Evolutionary conservation across 2,888 invertebrate genomes (phyloP).

Genomic region (Spisula subtruncata): DNA sequence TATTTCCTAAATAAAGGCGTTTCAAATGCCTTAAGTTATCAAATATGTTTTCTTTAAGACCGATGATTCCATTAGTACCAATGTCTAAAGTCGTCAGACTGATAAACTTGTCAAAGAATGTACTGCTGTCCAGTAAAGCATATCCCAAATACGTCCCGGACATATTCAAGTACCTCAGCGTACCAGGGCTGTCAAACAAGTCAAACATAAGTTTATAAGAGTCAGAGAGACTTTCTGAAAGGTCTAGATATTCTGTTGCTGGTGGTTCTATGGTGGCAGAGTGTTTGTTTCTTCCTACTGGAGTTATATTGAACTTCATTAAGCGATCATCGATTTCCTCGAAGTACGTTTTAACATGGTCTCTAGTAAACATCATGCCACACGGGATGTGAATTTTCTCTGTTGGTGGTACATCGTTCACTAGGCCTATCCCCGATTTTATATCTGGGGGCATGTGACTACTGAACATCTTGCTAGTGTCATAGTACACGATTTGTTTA

Average conservation of each 20-base stretch:
- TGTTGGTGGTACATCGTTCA: neutral
- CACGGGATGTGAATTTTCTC: neutral
- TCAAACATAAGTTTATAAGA: neutral
- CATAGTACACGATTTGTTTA: slow-evolving; percentile 27
- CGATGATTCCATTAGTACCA: slow-evolving; percentile 17
- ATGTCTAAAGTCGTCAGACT: slow-evolving; percentile 32
- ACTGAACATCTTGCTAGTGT: slow-evolving; percentile 33
- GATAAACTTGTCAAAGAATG: neutral
- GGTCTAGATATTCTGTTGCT: slow-evolving; percentile 24
- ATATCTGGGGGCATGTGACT: slow-evolving; percentile 25
- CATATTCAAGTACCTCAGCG: slow-evolving; percentile 26
- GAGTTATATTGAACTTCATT: neutral
- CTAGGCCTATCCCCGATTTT: neutral
- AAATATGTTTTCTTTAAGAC: slow-evolving; percentile 5
- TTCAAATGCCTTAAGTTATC: neutral
- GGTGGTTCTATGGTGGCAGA: neutral
- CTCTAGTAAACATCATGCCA: neutral
- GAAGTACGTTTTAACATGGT: neutral
- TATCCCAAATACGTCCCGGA: slow-evolving; percentile 39
- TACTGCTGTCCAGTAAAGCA: slow-evolving; percentile 22
- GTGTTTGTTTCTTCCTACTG: neutral
- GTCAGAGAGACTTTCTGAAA: slow-evolving; percentile 41
- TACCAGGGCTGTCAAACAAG: neutral
- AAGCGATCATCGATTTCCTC: neutral
- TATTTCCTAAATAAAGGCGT: slow-evolving; percentile 30